Percentiles rank a stretch among this genome's conserved stretches.
Conservation (phyloP, 2,113 vertebrate species). For the Thermophis baileyi region DNA sequence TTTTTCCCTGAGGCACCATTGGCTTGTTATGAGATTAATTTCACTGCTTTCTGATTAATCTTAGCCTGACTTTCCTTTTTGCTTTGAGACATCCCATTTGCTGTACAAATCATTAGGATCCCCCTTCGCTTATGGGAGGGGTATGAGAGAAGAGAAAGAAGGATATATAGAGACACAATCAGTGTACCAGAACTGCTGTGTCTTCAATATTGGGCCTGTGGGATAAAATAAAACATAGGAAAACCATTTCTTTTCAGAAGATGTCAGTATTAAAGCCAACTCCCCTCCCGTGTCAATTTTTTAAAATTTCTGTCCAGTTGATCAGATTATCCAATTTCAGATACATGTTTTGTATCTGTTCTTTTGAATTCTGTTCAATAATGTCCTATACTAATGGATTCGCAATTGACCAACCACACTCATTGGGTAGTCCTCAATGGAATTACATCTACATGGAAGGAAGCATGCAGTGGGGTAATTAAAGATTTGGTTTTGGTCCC, state of each 20-base stretch:
- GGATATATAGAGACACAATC: neutral
- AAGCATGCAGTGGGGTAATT: neutral
- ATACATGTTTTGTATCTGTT: neutral
- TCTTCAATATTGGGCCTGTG: neutral
- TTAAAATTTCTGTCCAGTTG: neutral
- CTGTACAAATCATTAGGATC: slow-evolving; percentile 1
- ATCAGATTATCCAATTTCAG: neutral
- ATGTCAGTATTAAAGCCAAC: neutral
- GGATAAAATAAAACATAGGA: neutral
- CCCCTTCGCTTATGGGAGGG: neutral
- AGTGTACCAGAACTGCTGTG: neutral
- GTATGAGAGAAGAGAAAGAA: neutral
- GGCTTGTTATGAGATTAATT: slow-evolving; percentile 5
- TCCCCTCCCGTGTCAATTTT: neutral
- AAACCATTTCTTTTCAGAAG: neutral
- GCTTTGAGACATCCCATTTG: slow-evolving; percentile 1
- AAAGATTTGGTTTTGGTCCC: neutral
- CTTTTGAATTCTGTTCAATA: neutral
- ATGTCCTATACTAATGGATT: neutral
- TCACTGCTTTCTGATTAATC: neutral
- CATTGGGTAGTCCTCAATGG: neutral
- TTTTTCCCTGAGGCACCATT: neutral
- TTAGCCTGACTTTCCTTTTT: slow-evolving; percentile 1
- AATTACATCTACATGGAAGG: neutral
- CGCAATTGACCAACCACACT: neutral